A percentile compares a stretch with the other conserved stretches of the same genome.
These are phyloP conservation scores for Prunella strophiata DNA, from an alignment of 2,797 vertebrate genomes.

Conservation along the genomic window DNA sequence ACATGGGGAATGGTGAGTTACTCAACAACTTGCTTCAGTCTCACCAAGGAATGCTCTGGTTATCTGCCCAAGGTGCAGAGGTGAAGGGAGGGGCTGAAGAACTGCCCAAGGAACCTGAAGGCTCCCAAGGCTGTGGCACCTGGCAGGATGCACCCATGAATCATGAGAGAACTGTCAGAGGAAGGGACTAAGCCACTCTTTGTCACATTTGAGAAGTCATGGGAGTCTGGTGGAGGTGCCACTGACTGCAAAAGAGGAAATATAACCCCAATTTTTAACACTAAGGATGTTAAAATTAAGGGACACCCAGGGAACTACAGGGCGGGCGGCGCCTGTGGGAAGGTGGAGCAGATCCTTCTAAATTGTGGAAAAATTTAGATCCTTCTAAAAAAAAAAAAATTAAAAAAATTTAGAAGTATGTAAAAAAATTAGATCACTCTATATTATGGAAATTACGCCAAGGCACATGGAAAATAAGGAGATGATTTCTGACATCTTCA, in stretches of 20 bases:
- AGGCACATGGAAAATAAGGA: not conserved
- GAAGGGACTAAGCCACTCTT: not conserved
- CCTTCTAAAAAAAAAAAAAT: not conserved
- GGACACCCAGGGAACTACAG: not conserved
- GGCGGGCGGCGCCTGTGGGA: fast-evolving
- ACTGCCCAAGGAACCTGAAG: not conserved
- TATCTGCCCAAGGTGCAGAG: not conserved
- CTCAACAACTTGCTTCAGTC: not conserved
- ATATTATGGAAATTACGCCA: not conserved
- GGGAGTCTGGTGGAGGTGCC: not conserved
- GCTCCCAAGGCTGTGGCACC: no score
- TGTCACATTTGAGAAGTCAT: no score
- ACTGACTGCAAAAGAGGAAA: not conserved
- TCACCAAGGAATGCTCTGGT: not conserved
- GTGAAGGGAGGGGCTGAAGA: not conserved
- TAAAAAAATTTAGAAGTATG: not conserved
- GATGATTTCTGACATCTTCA: not conserved
- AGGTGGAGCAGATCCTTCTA: not conserved
- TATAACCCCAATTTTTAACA: not conserved
- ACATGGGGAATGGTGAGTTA: not conserved
- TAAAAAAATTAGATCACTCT: not conserved
- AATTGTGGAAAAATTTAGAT: not conserved
- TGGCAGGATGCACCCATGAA: no score
- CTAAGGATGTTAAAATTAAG: not conserved
- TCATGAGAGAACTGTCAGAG: not conserved